phyloP scores from a whole-genome alignment of 37 sponge, comb jelly and placozoan genomes.

The Chondrilla cf. caribensis region DNA sequence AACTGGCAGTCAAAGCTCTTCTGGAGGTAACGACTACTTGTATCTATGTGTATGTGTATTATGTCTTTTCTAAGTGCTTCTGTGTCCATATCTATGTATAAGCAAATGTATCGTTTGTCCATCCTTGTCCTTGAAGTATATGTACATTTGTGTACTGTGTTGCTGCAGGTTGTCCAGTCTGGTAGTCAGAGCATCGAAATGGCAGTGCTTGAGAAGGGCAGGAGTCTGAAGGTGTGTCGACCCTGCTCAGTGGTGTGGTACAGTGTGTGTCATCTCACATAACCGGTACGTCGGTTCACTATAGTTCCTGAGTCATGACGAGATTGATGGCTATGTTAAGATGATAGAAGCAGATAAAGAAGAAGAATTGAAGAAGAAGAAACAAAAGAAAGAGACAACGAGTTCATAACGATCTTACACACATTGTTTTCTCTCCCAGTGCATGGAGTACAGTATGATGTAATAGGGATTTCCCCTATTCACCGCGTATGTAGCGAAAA shows the following conservation, averaged over 20 bases:
- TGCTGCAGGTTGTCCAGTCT: constrained; percentile 86
- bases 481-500: too few relatives aligned
- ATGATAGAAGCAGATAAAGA: constrained; percentile 85
- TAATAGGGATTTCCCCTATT: too few relatives aligned
- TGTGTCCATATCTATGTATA: not conserved
- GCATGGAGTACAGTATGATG: too few relatives aligned
- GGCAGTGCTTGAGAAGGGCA: constrained; percentile 89
- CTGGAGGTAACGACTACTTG: constrained; percentile 89
- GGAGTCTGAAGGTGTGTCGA: constrained; percentile 59
- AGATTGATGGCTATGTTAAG: constrained; percentile 75
- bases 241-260: not conserved
- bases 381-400: constrained; percentile 43
- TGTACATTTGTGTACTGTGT: too few relatives aligned
- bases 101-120: not conserved
- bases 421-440: too few relatives aligned
- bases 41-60: not conserved
- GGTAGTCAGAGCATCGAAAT: constrained; percentile 96
- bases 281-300: not conserved
- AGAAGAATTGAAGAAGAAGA: constrained; percentile 89
- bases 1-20: constrained; percentile 85
- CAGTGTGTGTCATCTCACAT: too few relatives aligned
- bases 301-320: constrained; percentile 80
- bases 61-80: not conserved
- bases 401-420: not conserved
- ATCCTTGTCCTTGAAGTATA: too few relatives aligned